Base-by-base conservation (phyloP, 2,888 invertebrate species). In the Dicranocentrus wangi region DNA sequence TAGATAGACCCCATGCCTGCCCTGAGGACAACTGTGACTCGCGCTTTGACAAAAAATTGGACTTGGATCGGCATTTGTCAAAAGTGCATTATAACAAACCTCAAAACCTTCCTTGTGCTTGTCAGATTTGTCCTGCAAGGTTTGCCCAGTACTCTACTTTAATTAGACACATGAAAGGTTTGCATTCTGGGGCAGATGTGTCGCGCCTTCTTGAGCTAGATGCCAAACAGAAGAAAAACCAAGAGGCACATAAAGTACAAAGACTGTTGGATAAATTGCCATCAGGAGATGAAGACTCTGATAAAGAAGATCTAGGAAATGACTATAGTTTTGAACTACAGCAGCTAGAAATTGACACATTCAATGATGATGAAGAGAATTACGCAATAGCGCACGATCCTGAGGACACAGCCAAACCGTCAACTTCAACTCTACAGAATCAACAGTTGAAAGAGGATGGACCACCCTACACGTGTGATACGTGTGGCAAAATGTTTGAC, bases 241-340 rank as follows among this genome's bases (percentile, higher is more conserved):
- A 15, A 0, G 71, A 71, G 8, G 65, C 61, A 17, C 21, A 71
- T 42, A 53, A 63, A 58, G 55, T 63, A 53, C 23, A 63, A 10
- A 63, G 70, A 17, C 32, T 63, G 21, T 43, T 78, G 43, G 43
- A 70, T 0, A 63, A 70, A 15, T 70, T 77, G 25, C 61, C 69
- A 7, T 60, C 61, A 27, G 79, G 66, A 15, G 73, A 73, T 7
- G 61, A 77, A 3, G 69, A 63, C 19, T 7, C 15, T 3, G 60
- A 53, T 39, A 19, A 28, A 1, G 23, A 71, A 32, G 65, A 71
- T 1, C 25, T 65, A 3, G 78, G 53, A 25, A 17, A 63, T 3
- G 80, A 80, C 23, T 80, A 80, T 25, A 68, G 68, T 42, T 80
- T 71, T 32, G 80, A 80, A 53, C 19, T 80, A 19, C 68, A 80